Conservation (phyloP, 2,797 vertebrate genomes). For the Bufotes viridis region DNA sequence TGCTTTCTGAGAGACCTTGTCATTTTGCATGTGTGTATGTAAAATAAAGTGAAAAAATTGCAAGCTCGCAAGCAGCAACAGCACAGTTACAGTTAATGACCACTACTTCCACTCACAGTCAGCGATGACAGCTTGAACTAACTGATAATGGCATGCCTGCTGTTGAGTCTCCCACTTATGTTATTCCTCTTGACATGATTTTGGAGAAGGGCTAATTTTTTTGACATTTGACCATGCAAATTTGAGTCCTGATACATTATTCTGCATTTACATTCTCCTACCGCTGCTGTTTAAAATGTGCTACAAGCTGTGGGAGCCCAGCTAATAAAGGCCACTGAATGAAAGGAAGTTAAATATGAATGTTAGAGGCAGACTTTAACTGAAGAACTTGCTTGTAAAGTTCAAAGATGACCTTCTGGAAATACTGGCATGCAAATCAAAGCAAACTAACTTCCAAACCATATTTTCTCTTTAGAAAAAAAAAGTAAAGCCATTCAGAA, state of each 20-base stretch:
- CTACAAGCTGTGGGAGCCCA: constrained; percentile 82
- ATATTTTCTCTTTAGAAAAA: constrained; percentile 37
- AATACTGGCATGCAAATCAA: constrained; percentile 66
- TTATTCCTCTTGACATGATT: constrained; percentile 99
- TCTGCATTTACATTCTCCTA: constrained; percentile 96
- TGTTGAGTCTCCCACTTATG: constrained; percentile 91
- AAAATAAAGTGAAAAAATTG: constrained; percentile 71
- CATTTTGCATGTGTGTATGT: constrained; percentile 77
- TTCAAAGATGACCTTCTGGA: constrained; percentile 76
- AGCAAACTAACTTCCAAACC: constrained; percentile 42
- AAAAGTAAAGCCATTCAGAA: constrained; percentile 11
- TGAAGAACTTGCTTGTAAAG: constrained; percentile 75
- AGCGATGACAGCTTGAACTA: constrained; percentile 97
- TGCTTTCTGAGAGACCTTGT: constrained; percentile 78
- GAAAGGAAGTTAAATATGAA: constrained; percentile 84
- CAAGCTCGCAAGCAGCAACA: constrained; percentile 72
- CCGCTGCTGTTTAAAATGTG: constrained; percentile 84
- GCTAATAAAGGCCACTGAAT: constrained; percentile 87
- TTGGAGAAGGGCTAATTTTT: constrained; percentile 99
- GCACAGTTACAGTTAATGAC: constrained; percentile 92
- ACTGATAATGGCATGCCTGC: constrained; percentile 95
- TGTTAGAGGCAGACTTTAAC: constrained; percentile 80
- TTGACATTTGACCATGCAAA: constrained; percentile 99
- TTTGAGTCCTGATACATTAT: constrained; percentile 98
- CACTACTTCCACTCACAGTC: constrained; percentile 87